Conservation (phyloP, 2,888 invertebrate species). For the Troglohyphantes excavatus region DNA sequence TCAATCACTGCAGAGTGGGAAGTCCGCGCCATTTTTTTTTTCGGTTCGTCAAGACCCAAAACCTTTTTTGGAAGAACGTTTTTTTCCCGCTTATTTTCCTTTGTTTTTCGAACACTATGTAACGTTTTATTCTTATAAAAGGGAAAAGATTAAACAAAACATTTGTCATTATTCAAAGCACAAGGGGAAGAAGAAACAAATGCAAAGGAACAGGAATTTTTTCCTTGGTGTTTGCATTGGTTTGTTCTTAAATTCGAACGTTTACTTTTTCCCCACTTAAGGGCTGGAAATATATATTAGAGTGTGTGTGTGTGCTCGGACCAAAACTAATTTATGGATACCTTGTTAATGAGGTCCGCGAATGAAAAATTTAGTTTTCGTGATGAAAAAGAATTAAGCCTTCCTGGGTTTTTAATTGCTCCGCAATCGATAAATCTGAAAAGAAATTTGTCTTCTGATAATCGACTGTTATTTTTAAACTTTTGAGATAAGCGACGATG, state of each 20-base stretch:
- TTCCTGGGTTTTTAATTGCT: constrained; percentile 54
- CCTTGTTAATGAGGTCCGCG: constrained; percentile 46
- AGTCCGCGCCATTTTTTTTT: constrained; percentile 8
- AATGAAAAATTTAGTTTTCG: constrained; percentile 58
- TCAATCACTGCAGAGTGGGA: constrained; percentile 57
- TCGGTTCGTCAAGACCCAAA: constrained; percentile 9
- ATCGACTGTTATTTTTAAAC: constrained; percentile 39
- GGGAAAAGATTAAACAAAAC: constrained; percentile 69
- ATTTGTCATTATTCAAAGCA: constrained; percentile 69
- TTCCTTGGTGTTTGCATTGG: constrained; percentile 55
- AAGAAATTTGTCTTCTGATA: constrained; percentile 45
- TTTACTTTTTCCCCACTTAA: neutral
- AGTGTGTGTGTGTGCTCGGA: neutral
- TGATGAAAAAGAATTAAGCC: constrained; percentile 53
- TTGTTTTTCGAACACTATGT: constrained; percentile 49
- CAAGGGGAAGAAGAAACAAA: constrained; percentile 45
- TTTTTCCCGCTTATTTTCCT: neutral
- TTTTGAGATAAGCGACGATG: neutral
- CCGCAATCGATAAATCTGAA: constrained; percentile 43
- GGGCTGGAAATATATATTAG: neutral
- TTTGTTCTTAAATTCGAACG: constrained; percentile 5
- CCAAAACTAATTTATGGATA: constrained; percentile 45
- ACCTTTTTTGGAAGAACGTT: constrained; percentile 17
- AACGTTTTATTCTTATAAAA: constrained; percentile 49
- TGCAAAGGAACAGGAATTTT: constrained; percentile 10